Evolutionary conservation across 2,797 vertebrate genomes (phyloP).

Genomic region (Cryptoprocta ferox): DNA sequence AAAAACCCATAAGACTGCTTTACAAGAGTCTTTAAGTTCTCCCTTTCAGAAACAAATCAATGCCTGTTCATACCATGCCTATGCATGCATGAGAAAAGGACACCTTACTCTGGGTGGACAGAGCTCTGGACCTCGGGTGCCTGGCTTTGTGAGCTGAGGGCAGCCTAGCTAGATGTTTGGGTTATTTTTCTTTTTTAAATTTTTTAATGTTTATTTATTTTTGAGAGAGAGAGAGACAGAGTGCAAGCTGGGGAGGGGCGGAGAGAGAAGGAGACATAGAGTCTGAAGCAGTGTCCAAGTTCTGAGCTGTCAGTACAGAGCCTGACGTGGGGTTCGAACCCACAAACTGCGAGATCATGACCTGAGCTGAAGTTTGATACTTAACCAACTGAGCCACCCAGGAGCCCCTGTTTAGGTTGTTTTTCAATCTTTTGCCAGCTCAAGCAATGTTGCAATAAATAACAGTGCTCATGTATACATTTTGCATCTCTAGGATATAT

Average conservation of each 20-base stretch:
- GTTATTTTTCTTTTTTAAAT: neutral
- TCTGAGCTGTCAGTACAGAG: no score
- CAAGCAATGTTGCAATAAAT: constrained; percentile 25
- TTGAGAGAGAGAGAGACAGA: no score
- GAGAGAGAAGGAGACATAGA: no score
- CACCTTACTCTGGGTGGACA: neutral
- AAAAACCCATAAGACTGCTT: neutral
- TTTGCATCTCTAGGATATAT: neutral
- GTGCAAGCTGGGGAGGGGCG: no score
- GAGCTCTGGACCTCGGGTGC: neutral
- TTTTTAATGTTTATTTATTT: no score
- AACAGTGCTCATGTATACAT: neutral
- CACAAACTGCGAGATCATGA: no score
- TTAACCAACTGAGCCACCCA: no score
- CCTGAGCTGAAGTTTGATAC: no score
- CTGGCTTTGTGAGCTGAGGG: neutral
- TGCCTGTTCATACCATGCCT: neutral
- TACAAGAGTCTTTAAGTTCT: neutral
- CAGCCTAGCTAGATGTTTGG: neutral
- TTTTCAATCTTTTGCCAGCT: neutral
- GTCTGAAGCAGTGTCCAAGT: no score
- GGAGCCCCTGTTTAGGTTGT: neutral
- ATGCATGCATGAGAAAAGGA: neutral
- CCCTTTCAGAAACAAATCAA: neutral
- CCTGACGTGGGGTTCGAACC: no score